Conservation (phyloP, 2,113 vertebrate species). For the Pygoscelis antarcticus region DNA sequence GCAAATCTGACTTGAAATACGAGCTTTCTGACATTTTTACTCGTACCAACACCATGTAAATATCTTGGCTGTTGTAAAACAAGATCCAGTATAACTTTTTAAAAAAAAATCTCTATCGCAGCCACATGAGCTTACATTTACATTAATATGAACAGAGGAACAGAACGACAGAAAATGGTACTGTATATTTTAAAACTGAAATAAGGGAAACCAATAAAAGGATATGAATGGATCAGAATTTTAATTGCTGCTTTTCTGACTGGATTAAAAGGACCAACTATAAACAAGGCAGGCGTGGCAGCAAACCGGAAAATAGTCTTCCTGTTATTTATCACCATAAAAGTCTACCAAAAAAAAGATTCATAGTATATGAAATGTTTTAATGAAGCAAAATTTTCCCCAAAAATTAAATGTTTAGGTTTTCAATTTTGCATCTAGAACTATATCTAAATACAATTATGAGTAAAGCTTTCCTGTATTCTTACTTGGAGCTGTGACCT, state of each 20-base stretch:
- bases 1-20: not conserved
- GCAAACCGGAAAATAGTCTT: constrained; percentile 94
- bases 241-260: constrained; percentile 89
- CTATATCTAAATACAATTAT: not conserved
- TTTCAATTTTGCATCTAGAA: not conserved
- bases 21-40: not conserved
- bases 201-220: constrained; percentile 72
- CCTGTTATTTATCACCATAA: constrained; percentile 92
- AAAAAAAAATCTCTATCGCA: not conserved
- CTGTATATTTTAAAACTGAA: not conserved
- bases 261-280: constrained; percentile 91
- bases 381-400: not conserved
- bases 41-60: not conserved
- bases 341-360: constrained; percentile 79
- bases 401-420: not conserved
- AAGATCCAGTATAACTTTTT: not conserved
- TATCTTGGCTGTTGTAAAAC: not conserved
- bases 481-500: not conserved
- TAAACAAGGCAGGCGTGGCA: constrained; percentile 87
- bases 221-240: constrained; percentile 94
- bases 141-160: not conserved
- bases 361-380: not conserved
- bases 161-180: not conserved
- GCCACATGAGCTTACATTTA: not conserved
- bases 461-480: not conserved